These are phyloP conservation scores for Heliangelus exortis DNA, from an alignment of 2,797 vertebrate genomes.

Conservation along the genomic window DNA sequence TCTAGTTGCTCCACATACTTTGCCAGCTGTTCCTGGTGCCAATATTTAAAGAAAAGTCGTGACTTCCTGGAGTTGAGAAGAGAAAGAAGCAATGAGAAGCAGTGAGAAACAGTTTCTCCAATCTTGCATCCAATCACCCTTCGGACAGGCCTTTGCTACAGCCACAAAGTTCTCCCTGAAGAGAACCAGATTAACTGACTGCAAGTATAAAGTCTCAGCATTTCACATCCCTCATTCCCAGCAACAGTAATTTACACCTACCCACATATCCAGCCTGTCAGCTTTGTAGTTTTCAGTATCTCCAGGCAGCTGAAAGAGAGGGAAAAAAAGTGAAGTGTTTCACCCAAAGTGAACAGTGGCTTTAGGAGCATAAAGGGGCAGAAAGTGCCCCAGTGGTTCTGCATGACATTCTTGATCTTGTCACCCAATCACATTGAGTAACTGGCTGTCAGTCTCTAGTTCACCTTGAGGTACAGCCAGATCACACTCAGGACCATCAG, in stretches of 20 bases:
- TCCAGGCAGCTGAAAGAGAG: conserved; percentile 74
- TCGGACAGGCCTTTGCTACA: background rate
- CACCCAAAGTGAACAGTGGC: background rate
- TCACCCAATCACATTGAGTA: background rate
- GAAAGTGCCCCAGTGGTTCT: background rate
- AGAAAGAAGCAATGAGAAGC: background rate
- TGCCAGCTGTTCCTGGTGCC: conserved; percentile 81
- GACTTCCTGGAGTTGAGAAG: conserved; percentile 67
- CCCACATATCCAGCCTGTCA: conserved; percentile 81
- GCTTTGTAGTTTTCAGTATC: conserved; percentile 72
- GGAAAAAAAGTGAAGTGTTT: background rate
- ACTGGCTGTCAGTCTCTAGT: background rate
- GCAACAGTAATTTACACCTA: conserved; percentile 57
- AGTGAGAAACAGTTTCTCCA: background rate
- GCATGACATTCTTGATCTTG: background rate
- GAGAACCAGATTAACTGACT: background rate
- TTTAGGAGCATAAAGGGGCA: background rate
- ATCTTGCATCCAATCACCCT: background rate
- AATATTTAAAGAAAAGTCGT: conserved; percentile 83
- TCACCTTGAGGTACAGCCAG: background rate
- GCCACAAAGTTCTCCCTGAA: background rate
- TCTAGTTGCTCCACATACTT: conserved; percentile 70
- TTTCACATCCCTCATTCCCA: background rate
- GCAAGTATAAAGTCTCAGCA: background rate
- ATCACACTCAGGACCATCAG: background rate